A percentile compares a stretch with the other conserved stretches of the same genome.
These are phyloP conservation scores for Buathra laborator DNA, from an alignment of 2,888 invertebrate genomes.

Conservation along the genomic window DNA sequence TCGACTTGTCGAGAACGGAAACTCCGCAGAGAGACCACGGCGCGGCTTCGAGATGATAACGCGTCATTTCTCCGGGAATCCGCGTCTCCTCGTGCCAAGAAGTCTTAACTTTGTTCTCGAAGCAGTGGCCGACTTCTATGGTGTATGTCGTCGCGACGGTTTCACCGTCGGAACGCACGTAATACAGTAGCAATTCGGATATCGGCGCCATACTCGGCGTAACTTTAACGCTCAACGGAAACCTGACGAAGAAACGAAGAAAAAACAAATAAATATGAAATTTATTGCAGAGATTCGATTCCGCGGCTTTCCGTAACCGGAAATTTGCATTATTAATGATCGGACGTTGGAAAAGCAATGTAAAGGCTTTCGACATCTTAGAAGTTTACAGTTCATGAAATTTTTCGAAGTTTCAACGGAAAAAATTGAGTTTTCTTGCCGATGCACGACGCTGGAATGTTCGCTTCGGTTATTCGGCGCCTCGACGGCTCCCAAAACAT, in stretches of 20 bases:
- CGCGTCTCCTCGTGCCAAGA: constrained; percentile 85
- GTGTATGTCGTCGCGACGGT: constrained; percentile 86
- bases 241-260: constrained; percentile 76
- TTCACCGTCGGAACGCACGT: constrained; percentile 87
- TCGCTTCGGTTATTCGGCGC: constrained; percentile 77
- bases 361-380: too few relatives aligned
- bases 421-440: constrained; percentile 66
- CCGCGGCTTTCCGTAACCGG: too few relatives aligned
- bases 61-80: constrained; percentile 86
- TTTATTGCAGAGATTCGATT: background rate
- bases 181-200: constrained; percentile 87
- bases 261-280: background rate
- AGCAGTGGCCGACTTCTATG: constrained; percentile 87
- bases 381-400: too few relatives aligned
- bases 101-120: constrained; percentile 86
- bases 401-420: too few relatives aligned
- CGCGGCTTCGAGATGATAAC: constrained; percentile 86
- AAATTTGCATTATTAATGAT: too few relatives aligned
- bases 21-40: constrained; percentile 87
- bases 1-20: constrained; percentile 87
- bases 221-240: constrained; percentile 85
- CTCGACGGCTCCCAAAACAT: constrained; percentile 78
- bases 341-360: too few relatives aligned
- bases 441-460: constrained; percentile 77
- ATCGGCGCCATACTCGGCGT: constrained; percentile 85